phyloP scores from a whole-genome alignment of 2,113 vertebrate genomes.

The Alexandromys fortis region DNA sequence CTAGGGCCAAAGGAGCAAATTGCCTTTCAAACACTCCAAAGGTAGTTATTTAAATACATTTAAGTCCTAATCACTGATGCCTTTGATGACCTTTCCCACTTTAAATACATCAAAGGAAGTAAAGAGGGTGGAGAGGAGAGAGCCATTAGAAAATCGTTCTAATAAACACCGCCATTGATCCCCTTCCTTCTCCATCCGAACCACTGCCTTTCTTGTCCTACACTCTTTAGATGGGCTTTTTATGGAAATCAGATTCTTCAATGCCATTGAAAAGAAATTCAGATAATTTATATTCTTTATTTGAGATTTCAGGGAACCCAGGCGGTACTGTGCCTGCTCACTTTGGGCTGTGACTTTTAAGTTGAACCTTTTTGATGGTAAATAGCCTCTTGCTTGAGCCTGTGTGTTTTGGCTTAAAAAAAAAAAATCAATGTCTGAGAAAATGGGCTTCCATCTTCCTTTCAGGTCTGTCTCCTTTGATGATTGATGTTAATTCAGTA shows the following conservation, averaged over 20 bases:
- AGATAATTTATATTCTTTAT: neutral
- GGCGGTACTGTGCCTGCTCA: neutral
- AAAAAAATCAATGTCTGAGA: conserved; percentile 79
- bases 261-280: neutral
- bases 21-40: conserved; percentile 58
- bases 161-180: conserved; percentile 74
- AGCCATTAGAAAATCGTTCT: conserved; percentile 72
- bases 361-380: conserved; percentile 59
- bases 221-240: conserved; percentile 29
- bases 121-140: conserved; percentile 67
- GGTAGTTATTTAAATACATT: conserved; percentile 70
- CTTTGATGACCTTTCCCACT: conserved; percentile 74
- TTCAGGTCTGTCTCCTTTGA: conserved; percentile 68
- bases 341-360: conserved; percentile 66
- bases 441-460: conserved; percentile 76
- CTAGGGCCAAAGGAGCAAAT: conserved; percentile 42
- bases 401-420: conserved; percentile 74
- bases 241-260: neutral
- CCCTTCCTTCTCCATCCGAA: neutral
- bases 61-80: conserved; percentile 63
- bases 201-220: neutral
- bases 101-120: conserved; percentile 65
- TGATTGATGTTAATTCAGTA: conserved; percentile 81
- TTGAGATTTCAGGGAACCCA: conserved; percentile 40
- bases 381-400: conserved; percentile 57